Percentiles rank a stretch among this genome's conserved stretches.
phyloP scores from a whole-genome alignment of 2,888 invertebrate genomes.

The Eristalinus aeneus region DNA sequence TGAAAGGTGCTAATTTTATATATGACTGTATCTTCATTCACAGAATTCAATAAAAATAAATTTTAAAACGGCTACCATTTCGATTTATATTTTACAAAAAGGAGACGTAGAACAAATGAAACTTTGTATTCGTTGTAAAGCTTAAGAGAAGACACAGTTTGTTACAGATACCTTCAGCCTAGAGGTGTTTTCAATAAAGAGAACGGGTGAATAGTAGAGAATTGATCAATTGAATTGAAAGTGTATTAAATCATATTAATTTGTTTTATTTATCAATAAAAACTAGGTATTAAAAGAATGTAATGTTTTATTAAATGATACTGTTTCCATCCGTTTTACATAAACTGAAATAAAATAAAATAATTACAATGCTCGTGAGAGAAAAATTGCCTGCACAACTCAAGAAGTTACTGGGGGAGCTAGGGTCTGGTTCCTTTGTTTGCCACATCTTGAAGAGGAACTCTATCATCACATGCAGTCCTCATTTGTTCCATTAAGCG shows the following conservation, averaged over 20 bases:
- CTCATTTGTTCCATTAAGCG: no score
- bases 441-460: no score
- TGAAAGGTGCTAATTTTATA: background rate
- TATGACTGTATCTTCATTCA: background rate
- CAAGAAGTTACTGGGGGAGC: no score
- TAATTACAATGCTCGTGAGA: no score
- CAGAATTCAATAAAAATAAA: background rate
- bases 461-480: no score
- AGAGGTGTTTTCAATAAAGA: background rate
- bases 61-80: background rate
- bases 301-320: background rate
- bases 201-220: background rate
- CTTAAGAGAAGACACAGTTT: background rate
- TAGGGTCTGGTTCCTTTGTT: no score
- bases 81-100: background rate
- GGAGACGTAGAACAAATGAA: background rate
- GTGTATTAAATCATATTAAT: background rate
- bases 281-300: background rate
- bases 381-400: no score
- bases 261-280: background rate
- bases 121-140: background rate
- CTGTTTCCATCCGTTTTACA: no score
- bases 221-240: background rate
- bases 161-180: background rate
- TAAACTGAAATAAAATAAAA: no score